These are phyloP conservation scores for Megaceryle maxima DNA, from an alignment of 2,113 vertebrate species.

Conservation along the genomic window DNA sequence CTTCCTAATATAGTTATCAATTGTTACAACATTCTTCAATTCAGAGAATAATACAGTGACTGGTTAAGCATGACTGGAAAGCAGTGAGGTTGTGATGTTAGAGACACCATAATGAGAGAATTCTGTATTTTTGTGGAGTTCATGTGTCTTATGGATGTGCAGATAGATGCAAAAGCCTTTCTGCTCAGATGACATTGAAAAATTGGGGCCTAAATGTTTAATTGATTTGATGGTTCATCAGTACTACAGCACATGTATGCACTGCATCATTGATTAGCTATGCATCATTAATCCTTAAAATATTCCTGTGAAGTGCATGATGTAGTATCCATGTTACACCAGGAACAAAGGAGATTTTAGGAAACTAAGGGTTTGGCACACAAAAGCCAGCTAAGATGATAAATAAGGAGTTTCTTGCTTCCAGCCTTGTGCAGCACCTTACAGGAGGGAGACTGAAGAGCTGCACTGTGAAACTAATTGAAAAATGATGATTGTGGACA, in stretches of 20 bases:
- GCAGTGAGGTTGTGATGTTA: neutral
- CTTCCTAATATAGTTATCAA: neutral
- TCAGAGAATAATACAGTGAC: neutral
- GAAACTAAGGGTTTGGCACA: neutral
- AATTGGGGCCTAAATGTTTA: neutral
- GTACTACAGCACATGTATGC: neutral
- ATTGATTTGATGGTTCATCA: neutral
- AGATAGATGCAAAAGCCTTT: neutral
- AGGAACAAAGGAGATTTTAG: neutral
- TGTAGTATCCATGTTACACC: neutral
- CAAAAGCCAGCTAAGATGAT: neutral
- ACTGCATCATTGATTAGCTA: slow-evolving; percentile 21
- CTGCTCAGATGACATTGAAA: slow-evolving; percentile 8
- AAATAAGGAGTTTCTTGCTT: neutral
- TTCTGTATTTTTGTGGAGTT: neutral
- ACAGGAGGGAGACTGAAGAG: neutral
- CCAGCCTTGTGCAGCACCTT: neutral
- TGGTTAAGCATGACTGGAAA: neutral
- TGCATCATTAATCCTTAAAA: slow-evolving; percentile 15
- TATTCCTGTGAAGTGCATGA: neutral
- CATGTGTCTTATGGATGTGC: neutral
- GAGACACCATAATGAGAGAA: neutral
- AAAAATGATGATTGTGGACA: neutral
- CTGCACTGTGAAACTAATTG: neutral
- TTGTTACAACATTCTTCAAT: neutral